Evolutionary conservation across 1,140 invertebrate species (phyloP).

Genomic region (Drosophila nannoptera): DNA sequence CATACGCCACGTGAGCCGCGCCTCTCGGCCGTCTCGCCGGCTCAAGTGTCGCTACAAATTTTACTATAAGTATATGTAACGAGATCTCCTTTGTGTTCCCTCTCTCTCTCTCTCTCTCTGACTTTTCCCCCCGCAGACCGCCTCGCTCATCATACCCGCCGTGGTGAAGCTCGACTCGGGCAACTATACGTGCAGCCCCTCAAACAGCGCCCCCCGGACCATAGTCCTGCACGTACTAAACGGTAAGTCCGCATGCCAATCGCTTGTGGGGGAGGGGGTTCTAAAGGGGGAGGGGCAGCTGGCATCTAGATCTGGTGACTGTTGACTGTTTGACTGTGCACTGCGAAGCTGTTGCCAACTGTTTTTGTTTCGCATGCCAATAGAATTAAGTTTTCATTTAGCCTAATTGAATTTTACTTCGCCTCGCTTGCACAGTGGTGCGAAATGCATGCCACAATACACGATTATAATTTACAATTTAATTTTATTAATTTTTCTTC

Average conservation of each 20-base stretch:
- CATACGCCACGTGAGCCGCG: constrained; percentile 22
- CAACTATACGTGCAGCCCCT: constrained; percentile 79
- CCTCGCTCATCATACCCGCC: constrained; percentile 78
- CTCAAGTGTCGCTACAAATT: constrained; percentile 30
- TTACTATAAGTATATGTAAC: constrained; percentile 4
- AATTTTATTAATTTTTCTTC: too few species aligned
- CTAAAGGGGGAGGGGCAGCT: neutral
- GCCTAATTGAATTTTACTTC: constrained; percentile 77
- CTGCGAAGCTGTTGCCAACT: constrained; percentile 41
- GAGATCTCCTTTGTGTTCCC: neutral
- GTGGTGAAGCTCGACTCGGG: constrained; percentile 77
- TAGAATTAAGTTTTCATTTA: constrained; percentile 79
- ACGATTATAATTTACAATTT: too few species aligned
- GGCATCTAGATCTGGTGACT: neutral
- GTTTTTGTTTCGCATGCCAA: constrained; percentile 64
- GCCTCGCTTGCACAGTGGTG: constrained; percentile 62
- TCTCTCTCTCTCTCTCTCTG: constrained; percentile 20
- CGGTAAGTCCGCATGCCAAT: constrained; percentile 55
- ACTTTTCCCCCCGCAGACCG: constrained; percentile 61
- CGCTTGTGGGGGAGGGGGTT: neutral
- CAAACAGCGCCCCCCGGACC: constrained; percentile 76
- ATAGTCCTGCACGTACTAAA: constrained; percentile 78
- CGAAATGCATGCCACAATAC: neutral
- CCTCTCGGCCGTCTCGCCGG: constrained; percentile 57
- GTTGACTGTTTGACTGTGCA: neutral